Percentiles rank a stretch among this genome's conserved stretches.
These are phyloP conservation scores for Regulus satrapa DNA, from an alignment of 2,113 vertebrate species.

Conservation along the genomic window DNA sequence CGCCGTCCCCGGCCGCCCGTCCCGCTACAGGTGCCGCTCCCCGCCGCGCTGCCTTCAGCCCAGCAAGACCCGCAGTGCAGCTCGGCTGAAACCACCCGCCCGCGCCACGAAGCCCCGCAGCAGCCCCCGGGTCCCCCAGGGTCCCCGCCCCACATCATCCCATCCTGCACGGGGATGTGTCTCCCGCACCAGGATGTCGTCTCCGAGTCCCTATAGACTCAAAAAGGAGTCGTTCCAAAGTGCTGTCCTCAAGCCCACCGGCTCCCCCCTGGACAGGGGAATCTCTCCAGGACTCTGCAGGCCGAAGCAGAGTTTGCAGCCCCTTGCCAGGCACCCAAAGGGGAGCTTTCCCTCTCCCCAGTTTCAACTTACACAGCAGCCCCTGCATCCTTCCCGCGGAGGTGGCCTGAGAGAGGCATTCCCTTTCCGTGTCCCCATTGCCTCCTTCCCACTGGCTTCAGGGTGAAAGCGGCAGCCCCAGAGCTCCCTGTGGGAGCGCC, in stretches of 20 bases:
- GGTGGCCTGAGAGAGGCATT: not conserved
- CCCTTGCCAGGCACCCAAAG: not conserved
- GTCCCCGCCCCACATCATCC: not conserved
- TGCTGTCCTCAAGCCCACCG: not conserved
- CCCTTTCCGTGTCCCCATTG: not conserved
- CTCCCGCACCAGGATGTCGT: not conserved
- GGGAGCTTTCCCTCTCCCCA: not conserved
- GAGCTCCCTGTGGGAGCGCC: not conserved
- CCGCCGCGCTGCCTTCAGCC: not conserved
- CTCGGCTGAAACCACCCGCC: not conserved
- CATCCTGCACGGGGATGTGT: not conserved
- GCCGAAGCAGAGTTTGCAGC: not conserved
- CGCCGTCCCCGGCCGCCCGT: not conserved
- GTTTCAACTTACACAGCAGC: not conserved
- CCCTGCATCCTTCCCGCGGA: not conserved
- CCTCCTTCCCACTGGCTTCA: not conserved
- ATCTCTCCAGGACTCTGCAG: not conserved
- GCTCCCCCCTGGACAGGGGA: fast-evolving
- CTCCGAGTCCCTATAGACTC: not conserved
- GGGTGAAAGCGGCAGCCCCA: not conserved
- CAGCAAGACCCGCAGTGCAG: not conserved
- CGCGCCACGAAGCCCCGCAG: not conserved
- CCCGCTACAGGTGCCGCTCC: not conserved
- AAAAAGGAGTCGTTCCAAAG: not conserved
- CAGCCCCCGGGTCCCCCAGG: not conserved